Evolutionary conservation across 1,140 invertebrate species (phyloP).

Genomic region (Dysdera silvatica): DNA sequence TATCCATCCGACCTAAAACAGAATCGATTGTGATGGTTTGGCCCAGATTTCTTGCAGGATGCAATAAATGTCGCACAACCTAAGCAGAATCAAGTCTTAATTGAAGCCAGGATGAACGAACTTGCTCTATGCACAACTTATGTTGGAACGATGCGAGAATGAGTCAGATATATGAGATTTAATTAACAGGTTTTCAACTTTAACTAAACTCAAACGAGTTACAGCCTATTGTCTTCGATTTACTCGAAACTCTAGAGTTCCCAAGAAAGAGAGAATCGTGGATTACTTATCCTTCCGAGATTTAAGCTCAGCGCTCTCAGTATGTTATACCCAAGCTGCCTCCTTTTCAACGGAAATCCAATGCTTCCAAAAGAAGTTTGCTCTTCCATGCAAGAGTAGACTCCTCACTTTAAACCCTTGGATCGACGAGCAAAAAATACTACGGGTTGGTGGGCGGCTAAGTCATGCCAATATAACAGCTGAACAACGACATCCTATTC

Average conservation of each 20-base stretch:
- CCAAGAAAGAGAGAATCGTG: not conserved
- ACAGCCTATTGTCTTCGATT: slow-evolving; percentile 1
- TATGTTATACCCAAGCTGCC: not conserved
- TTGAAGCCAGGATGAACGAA: not conserved
- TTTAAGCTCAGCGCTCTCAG: not conserved
- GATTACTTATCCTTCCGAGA: not conserved
- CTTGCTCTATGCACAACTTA: not conserved
- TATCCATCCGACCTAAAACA: not conserved
- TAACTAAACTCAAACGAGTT: not conserved
- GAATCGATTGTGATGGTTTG: slow-evolving; percentile 6
- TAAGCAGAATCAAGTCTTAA: not conserved
- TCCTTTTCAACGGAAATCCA: not conserved
- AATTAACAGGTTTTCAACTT: no score
- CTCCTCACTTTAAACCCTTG: not conserved
- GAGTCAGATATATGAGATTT: no score
- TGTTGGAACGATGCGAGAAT: not conserved
- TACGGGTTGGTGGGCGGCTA: not conserved
- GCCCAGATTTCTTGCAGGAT: slow-evolving; percentile 8
- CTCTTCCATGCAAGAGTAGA: not conserved
- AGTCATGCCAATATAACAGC: not conserved
- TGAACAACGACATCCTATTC: not conserved
- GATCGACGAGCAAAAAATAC: not conserved
- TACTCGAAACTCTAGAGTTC: not conserved
- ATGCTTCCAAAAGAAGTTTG: not conserved
- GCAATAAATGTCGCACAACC: not conserved